phyloP scores from a whole-genome alignment of 92 coral and sea anemone species.

The Metridium senile region DNA sequence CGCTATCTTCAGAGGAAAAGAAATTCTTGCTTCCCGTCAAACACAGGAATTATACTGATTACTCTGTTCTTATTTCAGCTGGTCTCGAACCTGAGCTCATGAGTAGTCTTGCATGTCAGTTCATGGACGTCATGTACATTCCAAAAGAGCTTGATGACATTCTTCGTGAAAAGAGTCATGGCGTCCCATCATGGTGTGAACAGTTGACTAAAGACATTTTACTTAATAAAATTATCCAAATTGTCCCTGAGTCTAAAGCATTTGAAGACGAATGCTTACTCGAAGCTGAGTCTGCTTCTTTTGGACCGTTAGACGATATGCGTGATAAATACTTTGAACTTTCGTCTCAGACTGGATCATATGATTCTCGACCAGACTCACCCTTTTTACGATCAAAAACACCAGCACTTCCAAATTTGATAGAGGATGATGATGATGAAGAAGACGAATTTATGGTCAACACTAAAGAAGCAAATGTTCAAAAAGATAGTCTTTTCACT shows the following conservation, averaged over 20 bases:
- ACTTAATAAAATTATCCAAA: conserved; percentile 63
- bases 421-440: conserved; percentile 9
- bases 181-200: conserved; percentile 98
- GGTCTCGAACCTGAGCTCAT: conserved; percentile 78
- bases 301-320: background rate
- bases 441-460: too few relatives aligned
- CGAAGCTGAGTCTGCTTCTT: conserved; percentile 8
- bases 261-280: conserved; percentile 28
- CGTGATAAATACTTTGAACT: conserved; percentile 3
- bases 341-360: background rate
- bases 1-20: too few relatives aligned
- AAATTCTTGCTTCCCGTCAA: too few relatives aligned
- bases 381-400: conserved; percentile 40
- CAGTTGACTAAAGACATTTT: conserved; percentile 95
- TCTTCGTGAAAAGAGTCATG: conserved; percentile 88
- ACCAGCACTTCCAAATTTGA: conserved; percentile 15
- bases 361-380: conserved; percentile 38
- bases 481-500: conserved; percentile 26
- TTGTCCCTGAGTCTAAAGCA: conserved; percentile 73
- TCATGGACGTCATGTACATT: conserved; percentile 91
- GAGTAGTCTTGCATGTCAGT: conserved; percentile 96
- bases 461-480: background rate
- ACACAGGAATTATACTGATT: background rate
- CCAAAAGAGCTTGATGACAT: conserved; percentile 86
- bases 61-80: conserved; percentile 28